phyloP scores from a whole-genome alignment of 2,888 invertebrate species.

The Microctonus brassicae region DNA sequence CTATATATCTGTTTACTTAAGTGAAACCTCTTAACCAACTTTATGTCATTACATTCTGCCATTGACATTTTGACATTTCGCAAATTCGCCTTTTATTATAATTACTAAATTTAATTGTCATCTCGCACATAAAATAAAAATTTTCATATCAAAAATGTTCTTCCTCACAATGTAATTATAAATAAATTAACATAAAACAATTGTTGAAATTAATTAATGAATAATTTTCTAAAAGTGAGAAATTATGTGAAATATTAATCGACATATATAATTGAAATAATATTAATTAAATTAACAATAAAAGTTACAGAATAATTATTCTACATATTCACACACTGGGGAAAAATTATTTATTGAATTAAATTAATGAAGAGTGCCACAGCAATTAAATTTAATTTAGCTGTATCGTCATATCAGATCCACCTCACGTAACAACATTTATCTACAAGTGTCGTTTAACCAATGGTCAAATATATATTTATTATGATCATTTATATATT shows the following conservation, averaged over 20 bases:
- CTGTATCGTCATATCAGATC: constrained; percentile 37
- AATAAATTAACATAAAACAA: neutral
- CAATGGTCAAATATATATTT: constrained; percentile 11
- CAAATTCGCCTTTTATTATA: neutral
- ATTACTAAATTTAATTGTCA: neutral
- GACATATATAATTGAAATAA: neutral
- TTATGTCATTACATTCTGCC: neutral
- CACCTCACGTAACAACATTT: constrained; percentile 47
- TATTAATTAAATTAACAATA: neutral
- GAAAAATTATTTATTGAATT: neutral
- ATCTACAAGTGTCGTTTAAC: constrained; percentile 55
- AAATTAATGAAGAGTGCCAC: neutral
- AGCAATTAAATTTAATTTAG: constrained; percentile 1
- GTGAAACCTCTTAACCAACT: neutral
- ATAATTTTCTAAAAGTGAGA: neutral
- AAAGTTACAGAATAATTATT: neutral
- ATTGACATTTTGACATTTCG: neutral
- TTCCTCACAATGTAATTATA: no score
- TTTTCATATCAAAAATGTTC: no score
- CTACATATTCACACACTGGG: neutral
- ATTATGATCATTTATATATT: constrained; percentile 47
- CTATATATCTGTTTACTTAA: neutral
- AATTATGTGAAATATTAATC: neutral
- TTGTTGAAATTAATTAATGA: neutral
- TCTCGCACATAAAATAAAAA: no score